Percentiles rank a stretch among this genome's conserved stretches.
Conservation (phyloP, 2,113 vertebrate species). For the Emydocephalus ijimae region DNA sequence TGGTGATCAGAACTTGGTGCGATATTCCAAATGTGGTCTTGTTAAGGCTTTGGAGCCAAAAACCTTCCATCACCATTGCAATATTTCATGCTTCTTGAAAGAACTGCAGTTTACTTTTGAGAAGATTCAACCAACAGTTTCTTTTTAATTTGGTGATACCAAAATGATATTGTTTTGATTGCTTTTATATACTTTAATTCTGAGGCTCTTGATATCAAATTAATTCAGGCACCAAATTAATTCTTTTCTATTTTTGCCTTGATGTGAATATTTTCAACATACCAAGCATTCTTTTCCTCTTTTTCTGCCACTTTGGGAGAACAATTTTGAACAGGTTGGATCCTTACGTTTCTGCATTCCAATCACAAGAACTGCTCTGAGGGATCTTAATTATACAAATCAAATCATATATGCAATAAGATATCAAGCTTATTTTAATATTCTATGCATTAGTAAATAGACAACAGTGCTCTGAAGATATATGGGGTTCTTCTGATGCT, state of each 20-base stretch:
- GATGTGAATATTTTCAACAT: background rate
- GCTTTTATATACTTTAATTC: background rate
- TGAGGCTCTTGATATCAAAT: background rate
- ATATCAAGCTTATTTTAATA: background rate
- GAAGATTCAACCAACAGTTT: background rate
- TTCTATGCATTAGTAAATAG: background rate
- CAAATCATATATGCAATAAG: background rate
- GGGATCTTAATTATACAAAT: background rate
- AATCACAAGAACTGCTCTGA: background rate
- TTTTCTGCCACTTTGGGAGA: background rate
- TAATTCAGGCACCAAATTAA: background rate
- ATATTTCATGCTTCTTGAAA: background rate
- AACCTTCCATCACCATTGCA: background rate
- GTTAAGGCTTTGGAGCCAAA: background rate
- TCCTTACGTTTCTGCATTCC: background rate
- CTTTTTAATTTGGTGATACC: background rate
- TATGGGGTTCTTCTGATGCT: background rate
- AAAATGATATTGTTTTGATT: background rate
- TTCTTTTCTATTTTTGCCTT: background rate
- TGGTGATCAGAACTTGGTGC: too few species aligned
- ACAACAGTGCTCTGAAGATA: background rate
- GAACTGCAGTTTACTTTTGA: background rate
- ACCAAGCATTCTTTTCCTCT: background rate
- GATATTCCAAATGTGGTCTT: background rate
- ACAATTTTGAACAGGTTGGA: background rate